A percentile compares a stretch with the other conserved stretches of the same genome.
Conservation (phyloP, 2,888 invertebrate species). For the Diabrotica balteata region DNA sequence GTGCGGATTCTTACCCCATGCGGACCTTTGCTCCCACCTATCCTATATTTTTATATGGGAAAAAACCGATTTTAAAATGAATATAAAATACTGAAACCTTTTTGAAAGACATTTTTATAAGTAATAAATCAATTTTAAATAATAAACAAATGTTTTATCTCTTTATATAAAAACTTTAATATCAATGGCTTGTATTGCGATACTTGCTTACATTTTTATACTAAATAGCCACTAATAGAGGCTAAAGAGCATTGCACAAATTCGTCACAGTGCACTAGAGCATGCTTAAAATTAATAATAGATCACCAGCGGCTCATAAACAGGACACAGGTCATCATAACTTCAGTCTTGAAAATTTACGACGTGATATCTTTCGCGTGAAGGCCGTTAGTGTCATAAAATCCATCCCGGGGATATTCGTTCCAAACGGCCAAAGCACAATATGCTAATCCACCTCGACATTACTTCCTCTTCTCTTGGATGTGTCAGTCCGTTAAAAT, state of each 20-base stretch:
- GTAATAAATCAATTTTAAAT: too few species aligned
- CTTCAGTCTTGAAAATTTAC: constrained; percentile 32
- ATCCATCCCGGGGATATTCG: constrained; percentile 31
- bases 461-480: constrained; percentile 42
- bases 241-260: not conserved
- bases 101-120: too few species aligned
- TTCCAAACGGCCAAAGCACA: constrained; percentile 38
- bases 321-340: constrained; percentile 35
- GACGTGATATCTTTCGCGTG: constrained; percentile 37
- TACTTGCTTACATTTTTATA: not conserved
- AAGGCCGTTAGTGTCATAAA: constrained; percentile 37
- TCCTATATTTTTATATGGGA: too few species aligned
- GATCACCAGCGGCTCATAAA: constrained; percentile 15
- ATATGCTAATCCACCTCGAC: constrained; percentile 49
- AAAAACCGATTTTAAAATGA: too few species aligned
- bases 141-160: too few species aligned
- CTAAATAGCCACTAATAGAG: not conserved
- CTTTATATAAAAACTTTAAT: too few species aligned
- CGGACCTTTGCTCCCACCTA: too few species aligned
- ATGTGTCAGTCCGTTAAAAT: constrained; percentile 47
- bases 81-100: too few species aligned
- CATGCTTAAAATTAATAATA: constrained; percentile 12
- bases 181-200: too few species aligned
- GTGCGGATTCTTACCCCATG: too few species aligned
- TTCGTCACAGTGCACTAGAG: constrained; percentile 1